A percentile compares a stretch with the other conserved stretches of the same genome.
These are phyloP conservation scores for Dusona sp. DNA, from an alignment of 2,888 invertebrate species.

Conservation along the genomic window DNA sequence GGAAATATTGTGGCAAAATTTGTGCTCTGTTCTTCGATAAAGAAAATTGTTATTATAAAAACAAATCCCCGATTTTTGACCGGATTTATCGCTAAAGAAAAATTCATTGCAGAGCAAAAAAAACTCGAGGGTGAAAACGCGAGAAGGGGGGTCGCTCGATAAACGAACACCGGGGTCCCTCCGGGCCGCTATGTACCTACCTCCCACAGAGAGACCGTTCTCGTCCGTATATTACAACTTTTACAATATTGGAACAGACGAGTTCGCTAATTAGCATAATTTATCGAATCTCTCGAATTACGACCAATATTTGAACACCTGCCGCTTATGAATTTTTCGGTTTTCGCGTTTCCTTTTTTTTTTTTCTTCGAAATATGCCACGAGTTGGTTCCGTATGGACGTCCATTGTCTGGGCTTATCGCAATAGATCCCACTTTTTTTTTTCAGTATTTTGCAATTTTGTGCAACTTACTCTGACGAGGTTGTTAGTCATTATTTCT, in stretches of 20 bases:
- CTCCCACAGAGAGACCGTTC: constrained; percentile 49
- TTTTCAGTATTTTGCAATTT: constrained; percentile 33
- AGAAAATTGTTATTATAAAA: background rate
- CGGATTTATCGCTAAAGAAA: background rate
- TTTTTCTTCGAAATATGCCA: background rate
- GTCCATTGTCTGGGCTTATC: constrained; percentile 16
- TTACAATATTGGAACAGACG: constrained; percentile 18
- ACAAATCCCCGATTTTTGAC: background rate
- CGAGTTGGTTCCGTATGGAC: constrained; percentile 30
- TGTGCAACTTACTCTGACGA: constrained; percentile 37
- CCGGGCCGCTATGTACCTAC: constrained; percentile 36
- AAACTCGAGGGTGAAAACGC: constrained; percentile 39
- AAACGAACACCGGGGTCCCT: constrained; percentile 63
- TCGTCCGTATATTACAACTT: constrained; percentile 28
- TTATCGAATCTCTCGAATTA: background rate
- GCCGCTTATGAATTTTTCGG: background rate
- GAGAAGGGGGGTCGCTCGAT: constrained; percentile 61
- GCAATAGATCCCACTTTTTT: background rate
- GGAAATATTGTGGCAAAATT: background rate
- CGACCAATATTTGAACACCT: background rate
- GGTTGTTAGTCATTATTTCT: background rate
- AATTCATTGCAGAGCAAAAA: background rate
- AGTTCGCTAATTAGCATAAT: background rate
- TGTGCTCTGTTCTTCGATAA: background rate
- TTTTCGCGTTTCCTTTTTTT: background rate